phyloP scores from a whole-genome alignment of 2,797 vertebrate species.

The Pangasius macronema region DNA sequence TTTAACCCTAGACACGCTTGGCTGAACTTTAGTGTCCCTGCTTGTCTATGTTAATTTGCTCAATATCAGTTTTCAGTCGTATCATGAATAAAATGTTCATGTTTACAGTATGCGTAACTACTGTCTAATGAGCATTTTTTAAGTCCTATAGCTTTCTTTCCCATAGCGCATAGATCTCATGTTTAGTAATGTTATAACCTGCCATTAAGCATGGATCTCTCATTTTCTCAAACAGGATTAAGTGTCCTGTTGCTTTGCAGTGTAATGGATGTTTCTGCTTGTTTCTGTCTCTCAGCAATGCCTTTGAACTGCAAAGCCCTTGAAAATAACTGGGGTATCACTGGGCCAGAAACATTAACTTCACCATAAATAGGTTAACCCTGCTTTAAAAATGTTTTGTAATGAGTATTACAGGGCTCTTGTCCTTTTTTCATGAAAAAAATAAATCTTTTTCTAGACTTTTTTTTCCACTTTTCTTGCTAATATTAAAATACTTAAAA shows the following conservation, averaged over 20 bases:
- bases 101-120: neutral
- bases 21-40: neutral
- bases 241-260: constrained; percentile 27
- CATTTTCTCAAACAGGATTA: constrained; percentile 27
- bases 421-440: neutral
- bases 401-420: neutral
- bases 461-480: neutral
- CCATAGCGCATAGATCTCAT: neutral
- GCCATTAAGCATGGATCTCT: constrained; percentile 3
- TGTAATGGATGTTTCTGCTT: constrained; percentile 38
- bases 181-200: constrained; percentile 23
- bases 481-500: constrained; percentile 15
- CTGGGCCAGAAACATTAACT: constrained; percentile 28
- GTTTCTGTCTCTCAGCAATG: constrained; percentile 30
- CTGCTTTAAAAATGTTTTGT: constrained; percentile 21
- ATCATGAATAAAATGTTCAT: neutral
- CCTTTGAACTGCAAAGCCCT: constrained; percentile 44
- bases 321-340: constrained; percentile 45
- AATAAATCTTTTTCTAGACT: neutral
- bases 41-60: neutral
- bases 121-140: neutral
- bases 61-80: neutral
- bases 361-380: constrained; percentile 6
- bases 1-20: neutral
- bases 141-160: neutral